Percentiles rank a stretch among this genome's conserved stretches.
Evolutionary conservation across 2,888 invertebrate species (phyloP).

Genomic region (Tachina fera): DNA sequence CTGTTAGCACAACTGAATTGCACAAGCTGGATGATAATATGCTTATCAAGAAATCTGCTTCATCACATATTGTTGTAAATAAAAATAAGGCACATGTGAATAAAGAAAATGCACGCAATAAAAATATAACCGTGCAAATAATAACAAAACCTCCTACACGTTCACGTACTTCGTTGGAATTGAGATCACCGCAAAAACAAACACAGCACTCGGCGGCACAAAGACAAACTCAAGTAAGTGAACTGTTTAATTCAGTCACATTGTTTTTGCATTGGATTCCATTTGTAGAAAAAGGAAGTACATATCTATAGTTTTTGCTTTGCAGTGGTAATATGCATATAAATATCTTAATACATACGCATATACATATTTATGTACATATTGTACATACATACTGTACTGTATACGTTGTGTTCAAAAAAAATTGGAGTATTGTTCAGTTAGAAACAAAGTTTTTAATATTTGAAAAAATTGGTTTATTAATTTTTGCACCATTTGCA

Average conservation of each 20-base stretch:
- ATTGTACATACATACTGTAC: no score
- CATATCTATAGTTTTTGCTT: background rate
- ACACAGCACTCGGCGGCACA: constrained; percentile 73
- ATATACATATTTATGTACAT: background rate
- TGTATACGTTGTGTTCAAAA: no score
- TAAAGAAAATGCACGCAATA: constrained; percentile 81
- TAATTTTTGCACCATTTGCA: no score
- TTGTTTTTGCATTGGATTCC: constrained; percentile 24
- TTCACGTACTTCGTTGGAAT: constrained; percentile 82
- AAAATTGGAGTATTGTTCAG: no score
- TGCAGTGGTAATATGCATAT: background rate
- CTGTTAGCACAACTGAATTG: constrained; percentile 82
- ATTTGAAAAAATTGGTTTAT: no score
- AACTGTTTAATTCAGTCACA: background rate
- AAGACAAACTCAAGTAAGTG: constrained; percentile 76
- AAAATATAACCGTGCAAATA: constrained; percentile 82
- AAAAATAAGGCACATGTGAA: constrained; percentile 79
- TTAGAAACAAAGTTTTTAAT: no score
- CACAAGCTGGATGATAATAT: constrained; percentile 82
- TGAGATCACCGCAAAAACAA: constrained; percentile 77
- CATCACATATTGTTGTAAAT: constrained; percentile 78
- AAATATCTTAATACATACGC: background rate
- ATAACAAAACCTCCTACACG: constrained; percentile 82
- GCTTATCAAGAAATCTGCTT: constrained; percentile 79
- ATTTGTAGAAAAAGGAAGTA: constrained; percentile 37